Base-by-base conservation (phyloP, 2,888 invertebrate genomes). In the Hedya salicella region DNA sequence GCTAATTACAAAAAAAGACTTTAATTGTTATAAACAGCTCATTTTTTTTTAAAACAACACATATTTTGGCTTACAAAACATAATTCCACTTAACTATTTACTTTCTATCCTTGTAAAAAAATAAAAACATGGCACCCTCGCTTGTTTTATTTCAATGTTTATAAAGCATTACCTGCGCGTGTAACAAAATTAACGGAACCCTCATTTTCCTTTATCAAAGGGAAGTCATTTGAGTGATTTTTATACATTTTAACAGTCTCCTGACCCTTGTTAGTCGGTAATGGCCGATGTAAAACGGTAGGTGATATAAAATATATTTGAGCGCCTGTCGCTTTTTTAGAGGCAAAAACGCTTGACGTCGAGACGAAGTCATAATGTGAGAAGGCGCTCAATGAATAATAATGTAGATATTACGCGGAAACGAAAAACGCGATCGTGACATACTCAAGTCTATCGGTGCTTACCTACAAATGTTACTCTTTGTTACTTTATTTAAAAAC, bases 201-300 rank as follows among this genome's bases (percentile, higher is more conserved):
- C 66, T 49, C 56, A 16, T 42, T 59, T 59, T 50, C 14, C 40
- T 39, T 48, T 54, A 66, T 54, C 77, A 77, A 77, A 73, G 76
- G 75, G 76, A 75, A 75, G 11, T n/a, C 39, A 60, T 64, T 59
- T 65, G 65, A 66, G 49, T 66, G 61, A 49, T 66, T 60, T 61
- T 54, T 61, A 49, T 49, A 54, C 17, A 52, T 66, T 66, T 59
- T 59, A 62, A 62, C 68, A 39, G 46, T 14, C 49, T 42, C 30
- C 46, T 63, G 68, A 65, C 65, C 68, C 61, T 68, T 61, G 65
- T 61, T 65, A 56, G 54, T 21, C 36, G 13, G 64, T 61, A 46
- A 66, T 68, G 59, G 48, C 16, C 56, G 57, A 30, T 53, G 52
- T 67, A 56, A 63, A 63, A 69, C 21, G 60, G 52, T 21, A 42